A percentile compares a stretch with the other conserved stretches of the same genome.
Conservation (phyloP, 2,888 invertebrate genomes). For the Tachina fera region DNA sequence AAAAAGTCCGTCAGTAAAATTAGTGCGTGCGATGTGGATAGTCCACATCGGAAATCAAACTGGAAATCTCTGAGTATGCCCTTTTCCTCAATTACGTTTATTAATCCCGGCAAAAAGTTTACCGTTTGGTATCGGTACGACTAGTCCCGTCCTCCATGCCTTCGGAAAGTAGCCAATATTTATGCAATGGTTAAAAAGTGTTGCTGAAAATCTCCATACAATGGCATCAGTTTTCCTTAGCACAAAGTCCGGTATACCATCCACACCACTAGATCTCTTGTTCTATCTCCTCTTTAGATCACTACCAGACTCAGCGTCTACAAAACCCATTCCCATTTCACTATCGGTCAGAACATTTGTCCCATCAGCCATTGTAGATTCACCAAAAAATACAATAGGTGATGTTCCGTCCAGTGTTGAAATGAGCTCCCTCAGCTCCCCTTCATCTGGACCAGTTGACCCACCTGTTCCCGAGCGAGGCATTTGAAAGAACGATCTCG, state of each 20-base stretch:
- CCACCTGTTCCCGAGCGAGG: too few species aligned
- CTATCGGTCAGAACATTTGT: too few species aligned
- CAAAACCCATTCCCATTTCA: too few species aligned
- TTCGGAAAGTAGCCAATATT: background rate
- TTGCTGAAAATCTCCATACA: background rate
- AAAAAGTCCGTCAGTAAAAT: background rate
- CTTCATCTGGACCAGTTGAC: too few species aligned
- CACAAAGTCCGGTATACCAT: background rate
- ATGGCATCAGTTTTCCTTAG: background rate
- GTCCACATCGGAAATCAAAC: background rate
- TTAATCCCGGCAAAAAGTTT: background rate
- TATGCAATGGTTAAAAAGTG: background rate
- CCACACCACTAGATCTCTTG: background rate
- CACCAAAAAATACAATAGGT: too few species aligned
- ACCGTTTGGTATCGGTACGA: background rate
- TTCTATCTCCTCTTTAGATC: too few species aligned
- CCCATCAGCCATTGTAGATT: too few species aligned
- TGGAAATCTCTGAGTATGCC: background rate
- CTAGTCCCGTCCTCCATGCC: background rate
- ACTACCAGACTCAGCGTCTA: too few species aligned
- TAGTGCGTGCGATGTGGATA: background rate
- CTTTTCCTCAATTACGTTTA: background rate
- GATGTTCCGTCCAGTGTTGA: too few species aligned
- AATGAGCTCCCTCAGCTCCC: too few species aligned
- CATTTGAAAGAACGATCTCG: too few species aligned